These are phyloP conservation scores for Grus americana DNA, from an alignment of 2,113 vertebrate species.

Conservation along the genomic window DNA sequence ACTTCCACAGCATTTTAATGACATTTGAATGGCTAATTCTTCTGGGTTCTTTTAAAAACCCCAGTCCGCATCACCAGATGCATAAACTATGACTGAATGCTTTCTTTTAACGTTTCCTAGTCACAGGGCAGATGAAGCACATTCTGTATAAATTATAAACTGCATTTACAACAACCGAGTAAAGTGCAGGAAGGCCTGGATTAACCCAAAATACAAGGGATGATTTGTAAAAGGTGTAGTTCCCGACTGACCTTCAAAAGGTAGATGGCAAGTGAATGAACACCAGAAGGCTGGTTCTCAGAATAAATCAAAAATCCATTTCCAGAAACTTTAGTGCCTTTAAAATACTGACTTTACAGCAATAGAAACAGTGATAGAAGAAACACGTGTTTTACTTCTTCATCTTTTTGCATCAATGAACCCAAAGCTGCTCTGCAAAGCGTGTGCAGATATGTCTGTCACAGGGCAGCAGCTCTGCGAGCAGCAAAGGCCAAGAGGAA, in stretches of 20 bases:
- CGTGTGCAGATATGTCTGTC: rapidly evolving
- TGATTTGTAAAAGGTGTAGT: neutral
- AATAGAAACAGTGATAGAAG: neutral
- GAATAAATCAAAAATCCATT: slow-evolving; percentile 24
- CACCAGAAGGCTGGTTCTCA: neutral
- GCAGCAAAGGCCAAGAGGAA: neutral
- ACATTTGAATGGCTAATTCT: slow-evolving; percentile 40
- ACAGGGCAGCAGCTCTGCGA: neutral
- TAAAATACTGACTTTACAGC: neutral
- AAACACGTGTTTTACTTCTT: neutral
- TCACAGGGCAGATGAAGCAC: slow-evolving; percentile 7
- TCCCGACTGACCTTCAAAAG: neutral
- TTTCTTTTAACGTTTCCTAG: neutral
- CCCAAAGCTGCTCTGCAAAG: neutral
- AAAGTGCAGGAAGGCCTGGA: neutral
- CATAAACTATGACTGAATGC: slow-evolving; percentile 30
- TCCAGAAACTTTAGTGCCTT: neutral
- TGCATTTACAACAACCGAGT: neutral
- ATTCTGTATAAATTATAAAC: slow-evolving; percentile 29
- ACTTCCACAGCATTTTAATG: slow-evolving; percentile 52
- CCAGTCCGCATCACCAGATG: neutral
- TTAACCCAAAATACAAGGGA: neutral
- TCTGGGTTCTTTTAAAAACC: slow-evolving; percentile 33
- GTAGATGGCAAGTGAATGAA: neutral
- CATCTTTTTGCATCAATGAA: neutral